These are phyloP conservation scores for Neogobius melanostomus DNA, from an alignment of 2,113 vertebrate species.

Conservation along the genomic window DNA sequence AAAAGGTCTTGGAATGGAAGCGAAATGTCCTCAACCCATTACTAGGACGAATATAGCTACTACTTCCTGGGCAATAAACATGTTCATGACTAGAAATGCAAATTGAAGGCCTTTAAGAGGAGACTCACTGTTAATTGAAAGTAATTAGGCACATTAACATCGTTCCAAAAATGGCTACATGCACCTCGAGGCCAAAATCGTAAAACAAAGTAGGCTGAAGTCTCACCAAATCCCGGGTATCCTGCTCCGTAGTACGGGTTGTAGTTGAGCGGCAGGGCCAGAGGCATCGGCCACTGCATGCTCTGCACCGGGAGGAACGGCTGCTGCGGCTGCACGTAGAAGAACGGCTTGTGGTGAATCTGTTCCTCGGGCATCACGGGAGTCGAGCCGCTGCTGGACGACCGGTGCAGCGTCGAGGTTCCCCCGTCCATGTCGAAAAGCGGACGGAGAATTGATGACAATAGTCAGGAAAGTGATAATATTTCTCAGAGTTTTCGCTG, in stretches of 20 bases:
- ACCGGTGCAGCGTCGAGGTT: conserved; percentile 34
- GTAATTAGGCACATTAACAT: too few relatives aligned
- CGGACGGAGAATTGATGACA: not conserved
- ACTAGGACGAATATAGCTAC: too few relatives aligned
- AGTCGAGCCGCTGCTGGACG: conserved; percentile 34
- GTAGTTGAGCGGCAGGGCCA: conserved; percentile 67
- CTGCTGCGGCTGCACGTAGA: conserved; percentile 73
- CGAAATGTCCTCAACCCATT: too few relatives aligned
- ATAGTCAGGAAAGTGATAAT: not conserved
- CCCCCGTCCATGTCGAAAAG: conserved; percentile 63
- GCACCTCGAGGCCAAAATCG: too few relatives aligned
- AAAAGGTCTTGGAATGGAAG: too few relatives aligned
- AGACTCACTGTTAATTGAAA: too few relatives aligned
- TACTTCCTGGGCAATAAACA: too few relatives aligned
- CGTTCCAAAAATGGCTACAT: too few relatives aligned
- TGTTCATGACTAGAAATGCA: too few relatives aligned
- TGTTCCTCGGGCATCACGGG: conserved; percentile 43
- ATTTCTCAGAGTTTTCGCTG: not conserved
- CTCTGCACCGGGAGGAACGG: conserved; percentile 71
- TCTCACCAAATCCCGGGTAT: conserved; percentile 68
- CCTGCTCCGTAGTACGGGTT: conserved; percentile 62
- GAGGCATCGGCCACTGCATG: conserved; percentile 71
- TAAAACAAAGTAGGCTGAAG: too few relatives aligned
- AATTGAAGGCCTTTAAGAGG: too few relatives aligned
- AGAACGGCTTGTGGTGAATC: conserved; percentile 68